Conservation (phyloP, 92 coral and sea anemone genomes). For the Paramuricea clavata region DNA sequence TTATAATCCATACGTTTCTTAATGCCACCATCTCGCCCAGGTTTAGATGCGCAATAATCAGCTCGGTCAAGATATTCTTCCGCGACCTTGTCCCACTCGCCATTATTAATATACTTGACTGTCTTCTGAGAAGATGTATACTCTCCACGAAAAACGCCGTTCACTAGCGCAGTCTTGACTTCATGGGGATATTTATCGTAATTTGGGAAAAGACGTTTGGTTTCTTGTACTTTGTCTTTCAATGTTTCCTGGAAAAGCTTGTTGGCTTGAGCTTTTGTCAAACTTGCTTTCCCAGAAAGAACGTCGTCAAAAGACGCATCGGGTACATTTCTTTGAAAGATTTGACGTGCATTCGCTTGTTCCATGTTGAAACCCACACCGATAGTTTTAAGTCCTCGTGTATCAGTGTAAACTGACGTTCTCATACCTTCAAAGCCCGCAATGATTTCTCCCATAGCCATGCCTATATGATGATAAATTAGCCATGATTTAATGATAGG, state of each 20-base stretch:
- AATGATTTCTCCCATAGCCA: conserved; percentile 22
- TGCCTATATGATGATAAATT: background rate
- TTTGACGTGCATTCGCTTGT: conserved; percentile 13
- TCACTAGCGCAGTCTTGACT: conserved; percentile 35
- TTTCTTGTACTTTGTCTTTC: conserved; percentile 27
- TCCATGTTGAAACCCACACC: conserved; percentile 50
- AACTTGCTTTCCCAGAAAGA: conserved; percentile 29
- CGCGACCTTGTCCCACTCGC: conserved; percentile 45
- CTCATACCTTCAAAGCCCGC: conserved; percentile 31
- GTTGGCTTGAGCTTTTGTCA: conserved; percentile 11
- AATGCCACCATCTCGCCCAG: conserved; percentile 19
- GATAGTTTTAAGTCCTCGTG: conserved; percentile 38
- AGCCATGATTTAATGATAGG: background rate
- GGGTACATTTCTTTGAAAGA: conserved; percentile 17
- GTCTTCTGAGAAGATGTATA: conserved; percentile 36
- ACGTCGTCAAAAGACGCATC: conserved; percentile 28
- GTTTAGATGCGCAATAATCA: conserved; percentile 35
- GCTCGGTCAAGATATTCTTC: conserved; percentile 39
- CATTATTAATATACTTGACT: conserved; percentile 26
- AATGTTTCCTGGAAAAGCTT: conserved; percentile 26
- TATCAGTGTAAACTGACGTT: conserved; percentile 30
- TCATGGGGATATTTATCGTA: conserved; percentile 9
- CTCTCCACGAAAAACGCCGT: conserved; percentile 37
- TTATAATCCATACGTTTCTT: conserved; percentile 50
- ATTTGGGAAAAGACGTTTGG: conserved; percentile 26